Percentiles rank a stretch among this genome's conserved stretches.
These are phyloP conservation scores for Melanophora roralis DNA, from an alignment of 2,888 invertebrate species.

Conservation along the genomic window DNA sequence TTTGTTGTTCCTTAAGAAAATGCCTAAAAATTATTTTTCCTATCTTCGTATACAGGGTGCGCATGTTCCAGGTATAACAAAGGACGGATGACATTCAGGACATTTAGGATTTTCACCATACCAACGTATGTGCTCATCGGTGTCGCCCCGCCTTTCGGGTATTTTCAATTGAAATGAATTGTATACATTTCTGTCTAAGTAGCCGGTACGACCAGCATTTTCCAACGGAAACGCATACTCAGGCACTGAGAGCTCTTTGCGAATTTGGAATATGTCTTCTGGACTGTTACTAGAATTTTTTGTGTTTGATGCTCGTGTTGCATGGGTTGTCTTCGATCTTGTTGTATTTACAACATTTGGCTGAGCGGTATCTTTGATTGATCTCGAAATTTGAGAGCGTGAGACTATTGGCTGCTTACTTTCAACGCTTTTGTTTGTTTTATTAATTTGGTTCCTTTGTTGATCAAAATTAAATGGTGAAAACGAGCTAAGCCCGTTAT, in stretches of 20 bases:
- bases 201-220: slow-evolving; percentile 80
- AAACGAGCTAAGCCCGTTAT: slow-evolving; percentile 65
- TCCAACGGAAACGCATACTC: slow-evolving; percentile 81
- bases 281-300: slow-evolving; percentile 9
- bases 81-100: slow-evolving; percentile 82
- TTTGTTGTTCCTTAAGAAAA: neutral
- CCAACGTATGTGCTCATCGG: slow-evolving; percentile 69
- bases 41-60: slow-evolving; percentile 81
- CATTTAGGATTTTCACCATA: slow-evolving; percentile 82
- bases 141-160: slow-evolving; percentile 74
- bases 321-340: slow-evolving; percentile 65
- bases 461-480: slow-evolving; percentile 61
- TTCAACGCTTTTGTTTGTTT: neutral
- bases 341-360: slow-evolving; percentile 44
- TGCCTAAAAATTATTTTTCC: slow-evolving; percentile 19
- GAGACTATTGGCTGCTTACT: slow-evolving; percentile 20
- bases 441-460: slow-evolving; percentile 13
- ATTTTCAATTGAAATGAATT: slow-evolving; percentile 82
- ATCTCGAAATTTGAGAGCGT: slow-evolving; percentile 70
- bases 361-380: slow-evolving; percentile 69
- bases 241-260: slow-evolving; percentile 81
- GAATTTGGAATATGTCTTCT: slow-evolving; percentile 78
- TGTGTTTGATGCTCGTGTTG: slow-evolving; percentile 59
- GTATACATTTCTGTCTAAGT: slow-evolving; percentile 78
- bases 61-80: slow-evolving; percentile 81